A percentile compares a stretch with the other conserved stretches of the same genome.
Conservation (phyloP, 1,140 invertebrate species). For the Eciton burchellii region DNA sequence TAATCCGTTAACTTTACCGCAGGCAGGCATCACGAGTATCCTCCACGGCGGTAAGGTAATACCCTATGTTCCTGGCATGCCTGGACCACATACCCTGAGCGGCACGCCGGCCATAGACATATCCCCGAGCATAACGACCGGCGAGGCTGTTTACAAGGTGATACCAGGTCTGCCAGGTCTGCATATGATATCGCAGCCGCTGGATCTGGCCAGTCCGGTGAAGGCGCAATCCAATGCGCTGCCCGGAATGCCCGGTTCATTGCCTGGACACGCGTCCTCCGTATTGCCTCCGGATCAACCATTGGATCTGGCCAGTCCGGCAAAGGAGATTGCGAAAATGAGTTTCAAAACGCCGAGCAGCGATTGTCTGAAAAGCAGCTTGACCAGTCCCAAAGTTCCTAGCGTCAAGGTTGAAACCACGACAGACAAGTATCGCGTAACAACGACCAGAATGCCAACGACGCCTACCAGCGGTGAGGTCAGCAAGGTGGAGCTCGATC, state of each 20-base stretch:
- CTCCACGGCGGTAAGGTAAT: slow-evolving; percentile 89
- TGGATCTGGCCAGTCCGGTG: slow-evolving; percentile 80
- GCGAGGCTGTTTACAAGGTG: slow-evolving; percentile 77
- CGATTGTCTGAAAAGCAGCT: slow-evolving; percentile 55
- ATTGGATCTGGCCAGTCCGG: slow-evolving; percentile 77
- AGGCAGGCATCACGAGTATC: slow-evolving; percentile 80
- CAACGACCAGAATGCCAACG: slow-evolving; percentile 11
- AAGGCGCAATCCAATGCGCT: slow-evolving; percentile 68
- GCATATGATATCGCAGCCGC: slow-evolving; percentile 78
- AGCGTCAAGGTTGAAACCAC: slow-evolving; percentile 60
- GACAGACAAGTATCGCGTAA: slow-evolving; percentile 63
- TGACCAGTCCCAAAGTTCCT: slow-evolving; percentile 73
- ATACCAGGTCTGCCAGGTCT: slow-evolving; percentile 78
- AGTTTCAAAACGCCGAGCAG: slow-evolving; percentile 69
- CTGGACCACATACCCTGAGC: slow-evolving; percentile 89
- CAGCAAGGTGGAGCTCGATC: slow-evolving; percentile 66
- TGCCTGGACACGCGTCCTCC: slow-evolving; percentile 46
- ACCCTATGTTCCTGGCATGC: slow-evolving; percentile 94
- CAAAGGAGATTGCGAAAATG: slow-evolving; percentile 71
- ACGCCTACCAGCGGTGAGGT: slow-evolving; percentile 49
- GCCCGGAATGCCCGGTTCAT: slow-evolving; percentile 63
- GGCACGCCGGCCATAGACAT: slow-evolving; percentile 82
- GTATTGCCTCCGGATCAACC: slow-evolving; percentile 73
- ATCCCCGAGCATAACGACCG: slow-evolving; percentile 72
- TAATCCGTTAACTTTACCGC: slow-evolving; percentile 88